Conservation (phyloP, 2,797 vertebrate genomes). For the Melanogrammus aeglefinus region DNA sequence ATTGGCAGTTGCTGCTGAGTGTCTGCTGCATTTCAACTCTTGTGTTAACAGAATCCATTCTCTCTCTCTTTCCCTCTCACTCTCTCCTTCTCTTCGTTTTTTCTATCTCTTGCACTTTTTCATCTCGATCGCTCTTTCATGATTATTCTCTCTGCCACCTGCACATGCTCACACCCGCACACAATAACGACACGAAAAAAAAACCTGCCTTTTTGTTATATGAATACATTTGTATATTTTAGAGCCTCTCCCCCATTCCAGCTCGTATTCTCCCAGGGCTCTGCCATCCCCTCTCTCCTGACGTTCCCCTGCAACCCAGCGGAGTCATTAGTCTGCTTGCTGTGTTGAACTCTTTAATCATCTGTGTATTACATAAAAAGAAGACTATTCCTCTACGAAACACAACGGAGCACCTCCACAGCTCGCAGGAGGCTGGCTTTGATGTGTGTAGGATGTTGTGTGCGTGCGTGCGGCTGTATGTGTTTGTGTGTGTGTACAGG, state of each 20-base stretch:
- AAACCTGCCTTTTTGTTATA: constrained; percentile 60
- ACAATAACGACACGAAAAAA: not conserved
- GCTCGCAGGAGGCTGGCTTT: constrained; percentile 65
- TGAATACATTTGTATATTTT: constrained; percentile 83
- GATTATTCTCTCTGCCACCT: constrained; percentile 53
- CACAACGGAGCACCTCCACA: constrained; percentile 58
- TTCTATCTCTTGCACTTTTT: not conserved
- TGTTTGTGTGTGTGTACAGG: constrained; percentile 9
- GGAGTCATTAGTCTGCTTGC: constrained; percentile 79
- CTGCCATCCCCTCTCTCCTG: constrained; percentile 66
- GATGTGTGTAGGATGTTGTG: constrained; percentile 68
- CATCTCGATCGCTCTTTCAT: constrained; percentile 36
- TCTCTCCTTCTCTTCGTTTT: not conserved
- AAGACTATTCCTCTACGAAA: constrained; percentile 72
- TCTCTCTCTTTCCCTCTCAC: not conserved
- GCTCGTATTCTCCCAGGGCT: constrained; percentile 68
- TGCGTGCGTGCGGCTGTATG: constrained; percentile 5
- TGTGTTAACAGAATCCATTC: constrained; percentile 20
- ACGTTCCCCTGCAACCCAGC: constrained; percentile 71
- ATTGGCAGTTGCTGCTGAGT: constrained; percentile 34
- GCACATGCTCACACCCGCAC: constrained; percentile 45
- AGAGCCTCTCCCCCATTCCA: constrained; percentile 63
- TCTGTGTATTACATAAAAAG: constrained; percentile 77
- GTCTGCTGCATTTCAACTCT: constrained; percentile 51
- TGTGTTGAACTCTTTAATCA: constrained; percentile 81